These are phyloP conservation scores for Mobula hypostoma DNA, from an alignment of 2,113 vertebrate genomes.

Conservation along the genomic window DNA sequence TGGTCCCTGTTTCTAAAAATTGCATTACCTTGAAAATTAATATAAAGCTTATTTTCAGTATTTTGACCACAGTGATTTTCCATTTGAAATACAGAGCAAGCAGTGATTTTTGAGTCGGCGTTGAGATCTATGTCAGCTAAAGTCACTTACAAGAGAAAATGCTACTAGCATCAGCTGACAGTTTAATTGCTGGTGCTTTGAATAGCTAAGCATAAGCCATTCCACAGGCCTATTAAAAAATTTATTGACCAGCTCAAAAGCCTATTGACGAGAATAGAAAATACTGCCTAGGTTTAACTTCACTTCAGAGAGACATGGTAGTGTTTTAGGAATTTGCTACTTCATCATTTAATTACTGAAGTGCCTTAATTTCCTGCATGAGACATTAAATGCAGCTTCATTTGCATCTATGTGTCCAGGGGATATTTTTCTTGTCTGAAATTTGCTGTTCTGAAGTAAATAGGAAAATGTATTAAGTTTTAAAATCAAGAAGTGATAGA, in stretches of 20 bases:
- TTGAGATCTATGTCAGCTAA: conserved; percentile 53
- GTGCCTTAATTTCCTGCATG: conserved; percentile 23
- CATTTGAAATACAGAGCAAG: background rate
- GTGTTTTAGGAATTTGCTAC: conserved; percentile 63
- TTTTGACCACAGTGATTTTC: background rate
- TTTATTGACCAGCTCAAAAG: conserved; percentile 71
- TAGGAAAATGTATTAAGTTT: conserved; percentile 34
- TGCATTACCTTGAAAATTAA: background rate
- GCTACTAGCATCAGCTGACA: conserved; percentile 53
- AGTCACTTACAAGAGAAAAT: conserved; percentile 57
- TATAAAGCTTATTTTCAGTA: background rate
- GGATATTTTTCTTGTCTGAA: conserved; percentile 25
- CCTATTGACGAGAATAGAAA: conserved; percentile 70
- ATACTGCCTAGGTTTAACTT: conserved; percentile 56
- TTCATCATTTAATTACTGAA: conserved; percentile 32
- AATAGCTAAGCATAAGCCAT: conserved; percentile 65
- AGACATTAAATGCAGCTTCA: conserved; percentile 12
- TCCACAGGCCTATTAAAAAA: conserved; percentile 64
- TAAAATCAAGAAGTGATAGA: conserved; percentile 5
- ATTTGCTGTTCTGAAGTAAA: conserved; percentile 12
- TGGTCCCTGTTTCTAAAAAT: conserved; percentile 1
- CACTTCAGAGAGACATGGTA: conserved; percentile 58
- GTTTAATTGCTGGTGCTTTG: conserved; percentile 60
- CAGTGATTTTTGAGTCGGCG: conserved; percentile 21
- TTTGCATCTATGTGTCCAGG: conserved; percentile 16